Evolutionary conservation across 2,113 vertebrate species (phyloP).

Genomic region (Bubo blakistoni): DNA sequence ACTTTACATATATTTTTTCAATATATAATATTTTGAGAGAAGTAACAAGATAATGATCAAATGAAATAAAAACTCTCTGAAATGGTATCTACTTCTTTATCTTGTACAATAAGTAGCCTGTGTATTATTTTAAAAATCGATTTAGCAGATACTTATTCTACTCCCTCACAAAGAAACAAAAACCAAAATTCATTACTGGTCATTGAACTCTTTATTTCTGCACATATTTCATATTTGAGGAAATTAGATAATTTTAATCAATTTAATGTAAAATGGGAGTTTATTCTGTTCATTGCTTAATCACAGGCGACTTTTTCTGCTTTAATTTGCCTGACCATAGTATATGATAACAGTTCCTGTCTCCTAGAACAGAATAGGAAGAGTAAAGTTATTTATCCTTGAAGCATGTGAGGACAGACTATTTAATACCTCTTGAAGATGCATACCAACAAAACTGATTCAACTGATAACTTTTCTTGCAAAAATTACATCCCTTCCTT

Average conservation of each 20-base stretch:
- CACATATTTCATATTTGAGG: neutral
- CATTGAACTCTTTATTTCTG: neutral
- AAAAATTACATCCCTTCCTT: neutral
- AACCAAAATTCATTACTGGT: neutral
- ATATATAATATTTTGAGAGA: neutral
- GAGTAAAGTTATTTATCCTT: neutral
- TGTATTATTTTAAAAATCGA: neutral
- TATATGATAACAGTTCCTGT: neutral
- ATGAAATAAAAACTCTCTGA: neutral
- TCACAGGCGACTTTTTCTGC: neutral
- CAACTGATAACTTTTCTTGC: neutral
- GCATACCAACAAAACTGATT: neutral
- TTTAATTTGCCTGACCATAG: neutral
- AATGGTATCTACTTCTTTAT: neutral
- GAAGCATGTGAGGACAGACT: neutral
- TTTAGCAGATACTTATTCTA: neutral
- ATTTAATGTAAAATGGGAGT: neutral
- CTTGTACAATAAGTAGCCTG: neutral
- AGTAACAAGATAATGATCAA: neutral
- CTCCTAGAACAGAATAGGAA: neutral
- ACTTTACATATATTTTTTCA: neutral
- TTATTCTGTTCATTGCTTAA: neutral
- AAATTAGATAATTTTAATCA: neutral
- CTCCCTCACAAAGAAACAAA: neutral
- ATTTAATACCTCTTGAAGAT: neutral